Conservation (phyloP, 1,140 invertebrate genomes). For the Phortica variegata region DNA sequence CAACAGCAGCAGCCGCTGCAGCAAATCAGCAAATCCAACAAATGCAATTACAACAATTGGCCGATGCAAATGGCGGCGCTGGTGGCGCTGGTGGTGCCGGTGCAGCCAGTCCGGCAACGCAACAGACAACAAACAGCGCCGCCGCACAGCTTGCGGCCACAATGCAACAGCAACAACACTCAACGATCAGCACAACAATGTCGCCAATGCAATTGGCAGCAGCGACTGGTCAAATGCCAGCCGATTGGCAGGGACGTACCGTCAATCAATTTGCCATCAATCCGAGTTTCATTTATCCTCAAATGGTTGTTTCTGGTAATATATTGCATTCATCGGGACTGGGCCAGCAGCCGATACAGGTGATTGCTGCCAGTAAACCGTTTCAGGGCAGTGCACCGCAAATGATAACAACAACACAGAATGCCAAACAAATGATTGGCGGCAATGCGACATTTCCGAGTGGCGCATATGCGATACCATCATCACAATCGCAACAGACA, state of each 20-base stretch:
- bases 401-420: constrained; percentile 73
- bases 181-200: constrained; percentile 58
- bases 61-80: constrained; percentile 18
- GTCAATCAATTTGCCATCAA: constrained; percentile 83
- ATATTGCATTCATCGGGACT: constrained; percentile 73
- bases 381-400: constrained; percentile 77
- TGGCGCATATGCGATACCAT: constrained; percentile 69
- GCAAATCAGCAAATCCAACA: constrained; percentile 57
- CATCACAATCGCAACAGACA: constrained; percentile 75
- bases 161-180: constrained; percentile 61
- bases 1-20: constrained; percentile 33
- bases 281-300: constrained; percentile 77
- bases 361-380: constrained; percentile 77
- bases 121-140: constrained; percentile 28
- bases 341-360: constrained; percentile 73
- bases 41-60: constrained; percentile 57
- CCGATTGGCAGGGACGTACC: constrained; percentile 65
- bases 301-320: constrained; percentile 77
- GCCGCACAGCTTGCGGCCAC: constrained; percentile 52
- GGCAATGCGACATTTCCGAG: constrained; percentile 60
- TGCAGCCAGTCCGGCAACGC: constrained; percentile 38
- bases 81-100: constrained; percentile 21
- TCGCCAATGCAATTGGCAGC: constrained; percentile 59
- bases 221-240: constrained; percentile 55
- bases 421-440: constrained; percentile 64